Conservation (phyloP, 2,888 invertebrate genomes). For the Cephus spinipes region DNA sequence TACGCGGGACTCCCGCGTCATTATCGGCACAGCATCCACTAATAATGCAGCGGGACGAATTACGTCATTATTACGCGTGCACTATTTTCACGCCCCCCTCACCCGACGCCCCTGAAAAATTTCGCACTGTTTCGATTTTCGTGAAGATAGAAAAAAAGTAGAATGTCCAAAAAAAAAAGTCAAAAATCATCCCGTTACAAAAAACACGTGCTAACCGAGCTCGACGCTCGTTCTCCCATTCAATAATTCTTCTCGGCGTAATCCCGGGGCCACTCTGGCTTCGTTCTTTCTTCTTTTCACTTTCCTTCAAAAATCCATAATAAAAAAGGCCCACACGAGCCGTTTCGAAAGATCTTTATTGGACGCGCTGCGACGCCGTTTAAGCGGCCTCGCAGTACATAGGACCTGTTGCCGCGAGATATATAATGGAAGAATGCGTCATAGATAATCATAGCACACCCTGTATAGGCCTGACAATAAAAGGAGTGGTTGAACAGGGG, state of each 20-base stretch:
- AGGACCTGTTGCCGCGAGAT: constrained; percentile 59
- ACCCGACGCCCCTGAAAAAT: background rate
- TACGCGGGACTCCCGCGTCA: background rate
- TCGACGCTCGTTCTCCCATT: background rate
- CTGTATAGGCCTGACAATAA: constrained; percentile 40
- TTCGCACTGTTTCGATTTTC: background rate
- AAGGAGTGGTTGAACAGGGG: constrained; percentile 36
- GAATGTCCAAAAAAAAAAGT: background rate
- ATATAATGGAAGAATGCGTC: constrained; percentile 61
- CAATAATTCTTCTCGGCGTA: constrained; percentile 6
- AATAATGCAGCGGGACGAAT: background rate
- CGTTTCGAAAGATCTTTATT: background rate
- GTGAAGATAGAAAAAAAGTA: background rate
- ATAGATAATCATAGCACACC: constrained; percentile 51
- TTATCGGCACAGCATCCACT: background rate
- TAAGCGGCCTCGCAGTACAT: constrained; percentile 48
- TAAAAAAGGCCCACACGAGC: background rate
- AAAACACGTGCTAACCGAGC: background rate
- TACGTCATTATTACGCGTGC: background rate
- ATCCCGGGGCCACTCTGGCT: constrained; percentile 9
- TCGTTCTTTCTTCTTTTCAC: background rate
- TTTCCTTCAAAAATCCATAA: constrained; percentile 1
- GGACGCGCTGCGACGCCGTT: constrained; percentile 43
- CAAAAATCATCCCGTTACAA: background rate
- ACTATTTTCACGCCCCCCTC: too few species aligned